Base-by-base conservation (phyloP, 2,797 vertebrate genomes). In the Enteromius anoplus region DNA sequence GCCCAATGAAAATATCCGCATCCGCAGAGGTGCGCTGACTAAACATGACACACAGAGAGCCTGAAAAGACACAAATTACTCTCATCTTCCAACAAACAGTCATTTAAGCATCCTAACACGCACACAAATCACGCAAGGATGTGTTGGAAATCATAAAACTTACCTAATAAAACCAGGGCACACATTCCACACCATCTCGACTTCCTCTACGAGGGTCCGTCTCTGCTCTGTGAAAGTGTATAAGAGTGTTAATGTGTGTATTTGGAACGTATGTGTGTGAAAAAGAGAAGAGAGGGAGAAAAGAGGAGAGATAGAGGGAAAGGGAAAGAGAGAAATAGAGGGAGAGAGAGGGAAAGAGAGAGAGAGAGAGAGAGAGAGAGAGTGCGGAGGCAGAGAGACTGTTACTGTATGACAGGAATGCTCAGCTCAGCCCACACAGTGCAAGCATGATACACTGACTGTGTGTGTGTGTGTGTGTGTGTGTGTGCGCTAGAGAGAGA, bases 401-500 rank as follows among this genome's bases (percentile, higher is more conserved):
- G 80, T 87, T 87, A 89, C 86, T 88, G 85, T 88, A 88, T 82
- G 83, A 89, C 84, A 88, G 80, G 76, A 71, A 87, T 87, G 83
- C 87, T 87, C 85, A 76, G 60, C 86, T 83, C 88, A 84, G 88
- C 82, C 19, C 88, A 89, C 88, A 85, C 88, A 89, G 87, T 83
- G 88, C 87, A 88, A 88, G 85, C 84, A 87, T 88, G 88, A 88
- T 88, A 89, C 88, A 89, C 86, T 89, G 85, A 83, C 81, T 89
- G 86, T 83, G 79, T 86, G 83, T 87, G 82, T 87, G 86, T 64
- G 84, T 78, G 83, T 42, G 82, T 73, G 82, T 81, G 79, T 80
- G 80, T 68, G 83, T 51, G 84, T 10, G 73, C 17, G 49, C 29
- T 80, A 49, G 73, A 78, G 53, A 71, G 85, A 34, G 83, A 29